phyloP scores from a whole-genome alignment of 2,113 vertebrate species.

The Megaceryle maxima region DNA sequence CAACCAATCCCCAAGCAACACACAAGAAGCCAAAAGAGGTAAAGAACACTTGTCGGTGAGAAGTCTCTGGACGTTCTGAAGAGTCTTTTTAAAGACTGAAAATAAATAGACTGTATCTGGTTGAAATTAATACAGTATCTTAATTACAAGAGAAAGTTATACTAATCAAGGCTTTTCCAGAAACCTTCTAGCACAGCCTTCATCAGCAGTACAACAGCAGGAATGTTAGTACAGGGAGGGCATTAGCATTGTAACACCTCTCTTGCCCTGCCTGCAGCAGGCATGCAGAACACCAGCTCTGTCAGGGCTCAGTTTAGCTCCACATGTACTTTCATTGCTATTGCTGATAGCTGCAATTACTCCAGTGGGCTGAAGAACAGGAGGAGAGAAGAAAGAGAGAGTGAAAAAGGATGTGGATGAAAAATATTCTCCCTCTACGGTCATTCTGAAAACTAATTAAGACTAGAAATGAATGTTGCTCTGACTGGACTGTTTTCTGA shows the following conservation, averaged over 20 bases:
- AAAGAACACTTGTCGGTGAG: background rate
- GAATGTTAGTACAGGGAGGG: background rate
- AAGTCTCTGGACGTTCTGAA: background rate
- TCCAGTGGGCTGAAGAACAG: background rate
- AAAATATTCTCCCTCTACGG: background rate
- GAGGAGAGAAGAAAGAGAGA: background rate
- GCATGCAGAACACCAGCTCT: background rate
- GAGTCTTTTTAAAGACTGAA: background rate
- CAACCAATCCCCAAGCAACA: background rate
- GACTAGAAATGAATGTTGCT: background rate
- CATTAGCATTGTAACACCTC: background rate
- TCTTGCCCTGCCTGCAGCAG: background rate
- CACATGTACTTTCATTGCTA: background rate
- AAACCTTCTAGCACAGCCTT: background rate
- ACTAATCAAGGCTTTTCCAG: background rate
- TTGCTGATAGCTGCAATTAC: background rate
- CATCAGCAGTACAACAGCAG: background rate
- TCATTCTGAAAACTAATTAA: slow-evolving; percentile 18
- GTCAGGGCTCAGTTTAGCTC: background rate
- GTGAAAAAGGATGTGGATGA: background rate
- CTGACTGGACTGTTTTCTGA: background rate
- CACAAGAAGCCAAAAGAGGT: too few relatives aligned
- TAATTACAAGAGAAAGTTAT: background rate
- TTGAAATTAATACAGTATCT: background rate
- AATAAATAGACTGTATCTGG: background rate